Evolutionary conservation across 1,140 invertebrate species (phyloP), one percentile per base, ranked within the genome.

Genomic region (Diachasma alloeum): DNA sequence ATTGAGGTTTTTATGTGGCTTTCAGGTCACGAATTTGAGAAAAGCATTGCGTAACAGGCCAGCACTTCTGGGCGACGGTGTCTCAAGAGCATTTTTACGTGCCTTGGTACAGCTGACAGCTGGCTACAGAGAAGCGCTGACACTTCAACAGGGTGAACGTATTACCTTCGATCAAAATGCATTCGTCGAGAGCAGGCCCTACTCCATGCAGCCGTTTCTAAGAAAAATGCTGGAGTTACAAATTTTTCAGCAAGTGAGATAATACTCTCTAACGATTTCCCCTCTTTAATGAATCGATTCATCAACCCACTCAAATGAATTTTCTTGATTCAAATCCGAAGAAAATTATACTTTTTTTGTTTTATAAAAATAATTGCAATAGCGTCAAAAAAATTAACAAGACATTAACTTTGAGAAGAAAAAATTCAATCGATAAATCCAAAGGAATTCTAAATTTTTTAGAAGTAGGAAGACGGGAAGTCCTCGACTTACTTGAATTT

Each of bases 101-200:
- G 95, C 96, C 9, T 90, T 98, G 70, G 97, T 98, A 2, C 94
- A 95, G 86, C 90, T 98, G 37, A 98, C 98, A 82, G 97, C 97
- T 77, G 96, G 97, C 70, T 99, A 98, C 86, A 92, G 96, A 78
- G 96, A 98, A 87, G 97, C 96, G 11, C 91, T 98, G 4, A 93
- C 93, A 83, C 94, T 96, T 81, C 92, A 94, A 78, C 92, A 94
- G 81, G 95, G 94, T 22, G 92, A 96, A 83, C 92, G 93, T 78
- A 97, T 97, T 63, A 97, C 95, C 0, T 98, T 98, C 86, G 93
- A 95, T 86, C 91, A 93, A 63, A 95, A 97, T 81, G 92, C 93
- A 69, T 98, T 98, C 87, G 93, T 98, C 10, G 93, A 93, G 85
- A 96, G 94, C 42, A 91, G 96, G 74, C 93, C 95, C 36, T 88